Base-by-base conservation (phyloP, 2,888 invertebrate species). In the Blastobasis lacticolella region DNA sequence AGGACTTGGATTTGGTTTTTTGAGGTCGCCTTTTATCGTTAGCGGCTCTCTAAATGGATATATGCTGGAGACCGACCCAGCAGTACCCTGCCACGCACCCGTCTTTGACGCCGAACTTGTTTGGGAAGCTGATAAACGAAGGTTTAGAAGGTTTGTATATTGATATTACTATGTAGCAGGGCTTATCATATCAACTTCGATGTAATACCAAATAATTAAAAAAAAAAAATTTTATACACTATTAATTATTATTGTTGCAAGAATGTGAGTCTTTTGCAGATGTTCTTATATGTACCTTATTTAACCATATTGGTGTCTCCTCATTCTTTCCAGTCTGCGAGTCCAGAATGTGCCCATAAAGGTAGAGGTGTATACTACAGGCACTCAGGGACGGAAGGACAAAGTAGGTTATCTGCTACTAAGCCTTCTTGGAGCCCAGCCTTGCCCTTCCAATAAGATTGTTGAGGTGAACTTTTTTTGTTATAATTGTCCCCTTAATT, bases 91-190 rank as follows among this genome's bases (percentile, higher is more conserved):
- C 38, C 88, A 90, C 47, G 80, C 88, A 51, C 92, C 93, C 0
- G 78, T 89, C 46, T 94, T 94, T 69, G 91, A 92, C 57, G 93
- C 92, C 36, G 93, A 94, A 71, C 89, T 95, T 51, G 91, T 94
- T 49, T 95, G 95, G 95, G 94, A 94, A 74, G 92, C 93, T 4
- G 93, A 93, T 61, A 93, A 93, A 77, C 90, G 90, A 61, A 89
- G 91, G 54, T 87, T 94, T 59, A 89, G 94, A 63, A 91, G 91
- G 92, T 92, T 75, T 55, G 66, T 49, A 51, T 42, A 54, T 49
- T 49, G 53, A 10, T 49, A 38, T 45, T 52, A n/a, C 23, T 23
- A 23, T 23, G 3, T 2, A 23, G 23, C 23, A 23, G 23, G 23
- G 23, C 23, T 3, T 23, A 23, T 23, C 23, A 23, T 23, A 23